Base-by-base conservation (phyloP, 2,888 invertebrate species). In the Tenthredo amoena region DNA sequence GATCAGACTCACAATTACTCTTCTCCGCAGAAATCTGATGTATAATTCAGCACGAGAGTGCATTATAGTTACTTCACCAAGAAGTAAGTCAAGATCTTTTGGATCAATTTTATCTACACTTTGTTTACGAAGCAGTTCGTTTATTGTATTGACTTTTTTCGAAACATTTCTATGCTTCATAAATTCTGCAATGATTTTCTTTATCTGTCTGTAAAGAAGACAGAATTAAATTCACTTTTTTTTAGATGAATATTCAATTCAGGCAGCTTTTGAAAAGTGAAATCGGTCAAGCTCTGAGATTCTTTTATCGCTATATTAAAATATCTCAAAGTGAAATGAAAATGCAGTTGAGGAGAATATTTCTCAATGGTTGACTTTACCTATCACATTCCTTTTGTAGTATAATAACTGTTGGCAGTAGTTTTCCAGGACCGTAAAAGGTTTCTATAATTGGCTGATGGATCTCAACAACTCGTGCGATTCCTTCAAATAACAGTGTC, bases 1-100 rank as follows among this genome's bases (percentile, higher is more conserved):
- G 15, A 72, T 40, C 71, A 34, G n/a, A 92, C 94, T 94, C 92
- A 97, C 97, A 92, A 95, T 95, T 31, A 97, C 94, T 91, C 98
- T 95, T 86, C 98, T 95, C 83, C 96, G 95, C 87, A 99, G 95
- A 94, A 99, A 99, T 88, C 97, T 95, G 89, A 98, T 96, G 93
- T 99, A 99, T 34, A 99, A 94, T 91, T 98, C 97, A n/a, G 97
- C 96, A 88, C 99, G 95, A 0, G 98, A 96, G 94, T 98, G 98
- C 94, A 99, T 96, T 77, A 98, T 95, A 0, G 99, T 98, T 86
- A 99, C 95, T 94, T 99, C 99, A 0, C 97, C 96, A 86, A 99
- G 96, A 72, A 98, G 94, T 0, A 97, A 96, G 94, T 99, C 99
- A 85, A 98, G 95, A 89, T 97, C 97, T 90, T 97, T 97, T 0